Evolutionary conservation across 2,113 vertebrate species (phyloP).

Genomic region (Malurus alboscapulatus): DNA sequence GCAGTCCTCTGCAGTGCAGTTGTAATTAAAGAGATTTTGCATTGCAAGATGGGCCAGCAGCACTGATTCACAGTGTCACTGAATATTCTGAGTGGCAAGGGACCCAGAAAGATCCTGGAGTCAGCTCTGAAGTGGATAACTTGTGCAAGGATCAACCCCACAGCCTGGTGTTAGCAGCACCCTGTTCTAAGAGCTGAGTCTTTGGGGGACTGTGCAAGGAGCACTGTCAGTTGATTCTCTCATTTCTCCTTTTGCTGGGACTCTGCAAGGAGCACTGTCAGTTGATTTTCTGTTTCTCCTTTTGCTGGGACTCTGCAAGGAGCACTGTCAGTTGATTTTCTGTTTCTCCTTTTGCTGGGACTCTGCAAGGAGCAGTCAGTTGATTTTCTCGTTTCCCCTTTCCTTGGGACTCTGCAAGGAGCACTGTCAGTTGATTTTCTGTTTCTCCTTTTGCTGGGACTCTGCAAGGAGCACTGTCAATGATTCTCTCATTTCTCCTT

Average conservation of each 20-base stretch:
- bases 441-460: too few relatives aligned
- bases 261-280: too few relatives aligned
- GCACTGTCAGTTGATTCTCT: neutral
- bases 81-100: neutral
- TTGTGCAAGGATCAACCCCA: accelerated
- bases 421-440: too few relatives aligned
- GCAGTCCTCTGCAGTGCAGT: neutral
- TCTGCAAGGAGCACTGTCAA: too few relatives aligned
- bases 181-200: accelerated
- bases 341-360: too few relatives aligned
- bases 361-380: too few relatives aligned
- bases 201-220: neutral
- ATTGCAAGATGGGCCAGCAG: neutral
- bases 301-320: too few relatives aligned
- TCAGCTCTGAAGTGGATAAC: neutral
- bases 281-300: too few relatives aligned
- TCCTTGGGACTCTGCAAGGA: too few relatives aligned
- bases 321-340: too few relatives aligned
- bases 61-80: accelerated
- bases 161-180: accelerated
- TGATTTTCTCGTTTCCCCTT: too few relatives aligned
- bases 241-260: neutral
- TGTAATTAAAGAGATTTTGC: neutral
- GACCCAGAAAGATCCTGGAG: accelerated
- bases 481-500: too few relatives aligned